These are phyloP conservation scores for Ectobius pallidus DNA, from an alignment of 2,888 invertebrate genomes.

Conservation along the genomic window DNA sequence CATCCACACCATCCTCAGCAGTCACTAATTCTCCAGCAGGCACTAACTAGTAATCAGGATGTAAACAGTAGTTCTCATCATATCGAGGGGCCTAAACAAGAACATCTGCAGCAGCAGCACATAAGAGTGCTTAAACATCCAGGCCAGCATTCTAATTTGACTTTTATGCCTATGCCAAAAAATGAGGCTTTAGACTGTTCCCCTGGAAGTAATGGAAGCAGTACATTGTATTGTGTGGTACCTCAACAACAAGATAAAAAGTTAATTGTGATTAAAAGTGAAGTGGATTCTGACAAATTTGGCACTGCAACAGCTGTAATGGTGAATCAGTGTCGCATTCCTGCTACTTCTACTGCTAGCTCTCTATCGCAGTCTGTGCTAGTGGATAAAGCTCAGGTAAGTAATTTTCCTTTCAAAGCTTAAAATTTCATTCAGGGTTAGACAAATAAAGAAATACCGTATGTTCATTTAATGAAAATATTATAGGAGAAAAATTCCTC, in stretches of 20 bases:
- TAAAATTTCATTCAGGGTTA: too few species aligned
- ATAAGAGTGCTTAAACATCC: slow-evolving; percentile 34
- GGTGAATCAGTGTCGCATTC: slow-evolving; percentile 49
- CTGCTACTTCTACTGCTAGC: slow-evolving; percentile 36
- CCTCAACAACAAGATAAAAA: slow-evolving; percentile 63
- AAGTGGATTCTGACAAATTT: slow-evolving; percentile 55
- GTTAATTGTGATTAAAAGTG: slow-evolving; percentile 68
- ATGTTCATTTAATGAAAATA: too few species aligned
- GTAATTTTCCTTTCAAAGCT: too few species aligned
- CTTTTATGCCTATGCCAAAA: slow-evolving; percentile 39
- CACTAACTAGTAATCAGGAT: slow-evolving; percentile 50
- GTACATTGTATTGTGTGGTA: slow-evolving; percentile 42
- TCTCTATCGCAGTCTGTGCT: slow-evolving; percentile 33
- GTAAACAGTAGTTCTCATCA: background rate
- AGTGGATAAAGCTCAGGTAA: slow-evolving; percentile 32
- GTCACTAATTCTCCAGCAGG: slow-evolving; percentile 57
- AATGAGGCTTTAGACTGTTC: slow-evolving; percentile 34
- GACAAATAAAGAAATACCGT: too few species aligned
- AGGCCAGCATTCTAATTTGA: slow-evolving; percentile 23
- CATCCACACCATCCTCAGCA: slow-evolving; percentile 43
- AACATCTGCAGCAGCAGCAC: slow-evolving; percentile 25
- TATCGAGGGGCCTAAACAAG: background rate
- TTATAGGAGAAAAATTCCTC: too few species aligned
- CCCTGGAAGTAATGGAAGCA: background rate
- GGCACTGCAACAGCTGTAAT: slow-evolving; percentile 49